Percentiles rank a stretch among this genome's conserved stretches.
phyloP scores from a whole-genome alignment of 2,113 vertebrate genomes.

The Dicerorhinus sumatrensis region DNA sequence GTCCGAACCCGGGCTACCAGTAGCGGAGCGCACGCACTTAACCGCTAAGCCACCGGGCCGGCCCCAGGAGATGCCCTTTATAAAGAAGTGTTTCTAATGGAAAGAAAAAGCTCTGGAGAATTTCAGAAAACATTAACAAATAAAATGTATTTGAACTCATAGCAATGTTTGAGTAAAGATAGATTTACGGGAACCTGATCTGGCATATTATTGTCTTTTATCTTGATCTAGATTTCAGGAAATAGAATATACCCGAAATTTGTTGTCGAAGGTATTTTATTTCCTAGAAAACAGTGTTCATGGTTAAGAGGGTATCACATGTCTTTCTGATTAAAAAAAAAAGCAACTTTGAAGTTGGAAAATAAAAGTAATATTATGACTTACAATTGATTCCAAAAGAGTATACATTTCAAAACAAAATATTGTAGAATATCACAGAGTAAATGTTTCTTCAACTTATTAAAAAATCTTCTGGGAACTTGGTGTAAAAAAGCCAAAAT shows the following conservation, averaged over 20 bases:
- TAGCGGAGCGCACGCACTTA: too few species aligned
- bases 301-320: background rate
- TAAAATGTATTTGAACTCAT: background rate
- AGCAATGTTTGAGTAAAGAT: background rate
- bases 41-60: too few species aligned
- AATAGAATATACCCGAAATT: background rate
- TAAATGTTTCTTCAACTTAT: background rate
- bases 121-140: conserved; percentile 20
- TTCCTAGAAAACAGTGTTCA: conserved; percentile 23
- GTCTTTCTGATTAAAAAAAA: background rate
- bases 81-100: background rate
- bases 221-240: conserved; percentile 32
- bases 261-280: conserved; percentile 22
- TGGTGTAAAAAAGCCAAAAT: background rate
- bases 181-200: background rate
- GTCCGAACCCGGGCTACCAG: too few species aligned
- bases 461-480: conserved; percentile 25
- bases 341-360: conserved; percentile 14
- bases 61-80: background rate
- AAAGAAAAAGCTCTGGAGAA: conserved; percentile 27
- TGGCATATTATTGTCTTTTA: background rate
- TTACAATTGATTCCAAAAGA: background rate
- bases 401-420: conserved; percentile 20
- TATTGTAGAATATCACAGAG: background rate
- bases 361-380: conserved; percentile 11